phyloP scores from a whole-genome alignment of 2,888 invertebrate genomes.

The Margaritifera margaritifera region DNA sequence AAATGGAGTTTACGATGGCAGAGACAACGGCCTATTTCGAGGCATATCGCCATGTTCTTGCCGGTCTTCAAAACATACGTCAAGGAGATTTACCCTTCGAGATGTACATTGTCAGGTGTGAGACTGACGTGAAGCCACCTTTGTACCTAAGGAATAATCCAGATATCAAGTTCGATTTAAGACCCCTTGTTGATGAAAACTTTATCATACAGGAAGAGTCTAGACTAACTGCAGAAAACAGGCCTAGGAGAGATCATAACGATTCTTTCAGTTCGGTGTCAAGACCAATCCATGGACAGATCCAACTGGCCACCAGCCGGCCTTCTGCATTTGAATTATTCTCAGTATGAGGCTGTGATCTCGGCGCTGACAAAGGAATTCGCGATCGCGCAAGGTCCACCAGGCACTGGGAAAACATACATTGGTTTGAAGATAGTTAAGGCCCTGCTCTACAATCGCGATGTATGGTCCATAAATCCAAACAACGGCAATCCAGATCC shows the following conservation, averaged over 20 bases:
- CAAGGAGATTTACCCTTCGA: conserved; percentile 52
- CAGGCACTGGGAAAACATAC: conserved; percentile 90
- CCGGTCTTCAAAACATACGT: conserved; percentile 79
- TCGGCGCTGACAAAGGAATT: conserved; percentile 67
- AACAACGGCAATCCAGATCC: conserved; percentile 29
- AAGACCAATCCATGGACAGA: conserved; percentile 13
- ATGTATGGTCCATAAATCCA: conserved; percentile 66
- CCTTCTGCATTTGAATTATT: conserved; percentile 60
- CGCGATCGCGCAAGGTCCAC: conserved; percentile 78
- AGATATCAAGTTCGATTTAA: conserved; percentile 33
- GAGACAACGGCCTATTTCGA: conserved; percentile 88
- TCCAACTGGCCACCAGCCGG: conserved; percentile 39
- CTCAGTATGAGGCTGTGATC: conserved; percentile 63
- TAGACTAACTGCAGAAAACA: conserved; percentile 9
- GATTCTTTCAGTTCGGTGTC: conserved; percentile 25
- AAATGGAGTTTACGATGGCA: conserved; percentile 77
- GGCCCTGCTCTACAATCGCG: conserved; percentile 78
- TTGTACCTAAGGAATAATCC: conserved; percentile 35
- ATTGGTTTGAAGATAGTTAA: conserved; percentile 83
- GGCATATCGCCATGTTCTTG: conserved; percentile 84
- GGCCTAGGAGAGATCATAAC: not conserved
- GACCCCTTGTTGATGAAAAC: conserved; percentile 47
- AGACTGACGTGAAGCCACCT: conserved; percentile 43
- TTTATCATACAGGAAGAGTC: conserved; percentile 29
- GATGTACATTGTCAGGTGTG: conserved; percentile 49